Evolutionary conservation across 92 coral and sea anemone species (phyloP), one percentile per base, ranked within the genome.

Genomic region (Actinernus sp.): DNA sequence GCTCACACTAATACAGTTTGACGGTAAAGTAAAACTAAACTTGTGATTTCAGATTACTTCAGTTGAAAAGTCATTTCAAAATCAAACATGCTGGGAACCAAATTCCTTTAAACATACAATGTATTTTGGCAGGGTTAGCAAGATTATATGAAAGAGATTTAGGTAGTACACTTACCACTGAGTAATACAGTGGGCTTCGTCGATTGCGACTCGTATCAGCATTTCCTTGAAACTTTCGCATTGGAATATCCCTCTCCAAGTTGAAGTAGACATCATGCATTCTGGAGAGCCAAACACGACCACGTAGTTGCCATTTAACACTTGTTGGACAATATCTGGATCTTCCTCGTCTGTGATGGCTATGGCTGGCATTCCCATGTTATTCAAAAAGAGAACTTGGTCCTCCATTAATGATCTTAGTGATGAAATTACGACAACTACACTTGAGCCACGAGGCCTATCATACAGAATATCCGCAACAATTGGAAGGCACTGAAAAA

Each of bases 261-360:
- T 61, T 27, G 62, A 59, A 38, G 25, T 47, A 12, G 73, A 80
- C 30, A 88, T 54, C 63, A 91, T 26, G 69, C 83, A 71, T 61
- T 82, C 90, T 1, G 97, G 97, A 0, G 93, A 91, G 56, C 93
- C 73, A 59, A 70, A 87, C 20, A 91, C 91, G 26, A 91, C 61
- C 39, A 79, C 56, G 44, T 76, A 91, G 24, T 48, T 46, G 27
- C 93, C 88, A 17, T 87, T 57, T 5, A 68, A 19, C 16, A 86
- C 83, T 65, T 89, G 88, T 57, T 85, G 90, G 28, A 87, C 43
- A 8, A 78, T 40, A 24, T 88, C 81, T 5, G 74, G 64, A 65
- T 90, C 97, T 9, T 74, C 69, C 47, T 62, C 65, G 32, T 88
- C 91, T 5, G 71, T 51, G 34, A 84, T 61, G 34, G 89, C 76